These are phyloP conservation scores for Nothocercus nigrocapillus DNA, from an alignment of 2,113 vertebrate species.

Conservation along the genomic window DNA sequence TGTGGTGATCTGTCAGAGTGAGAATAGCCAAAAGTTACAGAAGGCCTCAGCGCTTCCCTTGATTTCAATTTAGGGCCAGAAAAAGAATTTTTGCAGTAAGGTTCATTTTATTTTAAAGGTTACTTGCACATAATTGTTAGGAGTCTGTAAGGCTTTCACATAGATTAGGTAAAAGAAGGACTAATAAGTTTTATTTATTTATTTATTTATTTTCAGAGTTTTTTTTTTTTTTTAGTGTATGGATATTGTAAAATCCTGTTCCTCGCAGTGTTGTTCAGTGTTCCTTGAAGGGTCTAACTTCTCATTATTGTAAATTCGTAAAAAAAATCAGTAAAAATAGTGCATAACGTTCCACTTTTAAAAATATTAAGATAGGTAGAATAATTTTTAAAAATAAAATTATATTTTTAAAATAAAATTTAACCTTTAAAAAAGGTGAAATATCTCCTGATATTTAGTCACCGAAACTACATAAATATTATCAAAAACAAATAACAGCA, in stretches of 20 bases:
- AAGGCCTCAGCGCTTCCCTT: background rate
- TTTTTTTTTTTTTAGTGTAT: background rate
- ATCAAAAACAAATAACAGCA: background rate
- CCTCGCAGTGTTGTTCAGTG: background rate
- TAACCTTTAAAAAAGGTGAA: too few species aligned
- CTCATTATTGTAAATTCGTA: background rate
- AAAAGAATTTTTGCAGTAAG: constrained; percentile 9
- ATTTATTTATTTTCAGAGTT: background rate
- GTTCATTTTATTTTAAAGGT: constrained; percentile 19
- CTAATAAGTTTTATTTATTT: background rate
- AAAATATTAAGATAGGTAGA: too few species aligned
- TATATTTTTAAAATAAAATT: too few species aligned
- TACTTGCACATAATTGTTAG: background rate
- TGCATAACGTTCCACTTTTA: background rate
- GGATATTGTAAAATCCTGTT: background rate
- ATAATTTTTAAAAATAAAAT: too few species aligned
- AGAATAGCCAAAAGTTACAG: constrained; percentile 11
- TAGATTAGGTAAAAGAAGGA: constrained; percentile 1
- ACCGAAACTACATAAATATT: background rate
- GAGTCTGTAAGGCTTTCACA: background rate
- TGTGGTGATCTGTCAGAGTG: background rate
- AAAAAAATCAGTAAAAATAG: background rate
- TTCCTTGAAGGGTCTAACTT: background rate
- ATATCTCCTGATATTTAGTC: background rate
- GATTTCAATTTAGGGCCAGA: background rate